Evolutionary conservation across 2,888 invertebrate species (phyloP), one percentile per base, ranked within the genome.

Genomic region (Drosophila lacicola): DNA sequence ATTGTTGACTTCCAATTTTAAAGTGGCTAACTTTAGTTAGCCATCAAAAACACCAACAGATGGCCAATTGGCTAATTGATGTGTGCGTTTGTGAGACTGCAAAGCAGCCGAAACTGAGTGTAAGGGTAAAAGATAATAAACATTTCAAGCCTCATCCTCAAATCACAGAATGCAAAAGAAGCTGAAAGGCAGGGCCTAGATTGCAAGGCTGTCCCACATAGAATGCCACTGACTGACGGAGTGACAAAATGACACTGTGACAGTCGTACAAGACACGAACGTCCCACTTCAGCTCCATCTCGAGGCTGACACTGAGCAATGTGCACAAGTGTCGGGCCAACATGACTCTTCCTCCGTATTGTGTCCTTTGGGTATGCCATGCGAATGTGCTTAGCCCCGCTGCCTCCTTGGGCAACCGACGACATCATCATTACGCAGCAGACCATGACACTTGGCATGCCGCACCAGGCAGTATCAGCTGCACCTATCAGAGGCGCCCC

Each of bases 261-360:
- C 55, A 58, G 46, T 50, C 25, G 34, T 44, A 76, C 36, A 77
- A 57, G 36, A 49, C 53, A 60, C 58, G 34, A 63, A 25, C 37
- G 41, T 53, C 45, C 25, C 25, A 9, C 36, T 56, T 9, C 51
- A 39, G 50, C 56, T 61, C 17, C 47, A 21, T 45, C 60, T 14
- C 19, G 14, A 51, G 41, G 54, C 58, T 72, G 74, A 60, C 60
- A 73, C 56, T 67, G 67, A 78, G 60, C 62, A 75, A 75, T 72
- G 62, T 45, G 41, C 50, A 21, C 71, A 65, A 74, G 60, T 74
- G 66, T 71, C 57, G 60, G 19, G 29, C 53, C 46, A 58, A 53
- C 55, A 57, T 55, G 58, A 60, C 58, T 63, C 19, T 17, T 14
- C 46, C 5, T 19, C 25, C 11, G 29, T 25, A 29, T 29, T 2